A percentile compares a stretch with the other conserved stretches of the same genome.
Evolutionary conservation across 2,797 vertebrate species (phyloP).

Genomic region (Ibycter americanus): DNA sequence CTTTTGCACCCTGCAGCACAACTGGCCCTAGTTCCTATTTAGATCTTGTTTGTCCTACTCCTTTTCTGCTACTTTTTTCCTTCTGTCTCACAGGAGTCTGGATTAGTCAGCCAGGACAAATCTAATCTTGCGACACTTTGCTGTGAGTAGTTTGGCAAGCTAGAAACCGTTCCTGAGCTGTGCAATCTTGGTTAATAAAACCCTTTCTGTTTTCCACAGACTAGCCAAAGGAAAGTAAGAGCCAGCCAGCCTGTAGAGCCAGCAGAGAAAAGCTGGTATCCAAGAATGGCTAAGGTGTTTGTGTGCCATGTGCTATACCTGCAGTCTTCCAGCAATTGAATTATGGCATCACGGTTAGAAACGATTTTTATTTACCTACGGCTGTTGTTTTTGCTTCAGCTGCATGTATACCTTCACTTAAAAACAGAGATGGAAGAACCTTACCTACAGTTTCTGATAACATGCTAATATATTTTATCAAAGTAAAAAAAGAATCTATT

Average conservation of each 20-base stretch:
- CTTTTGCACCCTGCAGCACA: background rate
- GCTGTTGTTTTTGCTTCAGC: background rate
- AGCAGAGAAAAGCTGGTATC: background rate
- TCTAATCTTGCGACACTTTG: constrained; percentile 1
- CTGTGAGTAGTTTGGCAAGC: constrained; percentile 41
- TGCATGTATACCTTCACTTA: background rate
- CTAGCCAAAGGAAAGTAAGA: background rate
- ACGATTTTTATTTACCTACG: background rate
- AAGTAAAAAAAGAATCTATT: background rate
- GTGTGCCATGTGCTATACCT: background rate
- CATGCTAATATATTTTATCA: background rate
- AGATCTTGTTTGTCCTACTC: background rate
- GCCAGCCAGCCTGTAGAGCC: background rate
- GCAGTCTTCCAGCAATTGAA: background rate
- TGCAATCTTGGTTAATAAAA: constrained; percentile 38
- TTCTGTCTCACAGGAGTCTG: background rate
- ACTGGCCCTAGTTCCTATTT: background rate
- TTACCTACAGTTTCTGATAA: background rate
- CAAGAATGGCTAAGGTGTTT: background rate
- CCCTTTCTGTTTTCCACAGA: constrained; percentile 12
- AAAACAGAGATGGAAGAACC: background rate
- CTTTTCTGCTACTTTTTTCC: background rate
- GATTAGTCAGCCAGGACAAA: constrained; percentile 24
- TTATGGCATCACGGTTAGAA: background rate
- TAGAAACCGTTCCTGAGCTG: background rate